Evolutionary conservation across 2,888 invertebrate species (phyloP).

Genomic region (Pammene aurita): DNA sequence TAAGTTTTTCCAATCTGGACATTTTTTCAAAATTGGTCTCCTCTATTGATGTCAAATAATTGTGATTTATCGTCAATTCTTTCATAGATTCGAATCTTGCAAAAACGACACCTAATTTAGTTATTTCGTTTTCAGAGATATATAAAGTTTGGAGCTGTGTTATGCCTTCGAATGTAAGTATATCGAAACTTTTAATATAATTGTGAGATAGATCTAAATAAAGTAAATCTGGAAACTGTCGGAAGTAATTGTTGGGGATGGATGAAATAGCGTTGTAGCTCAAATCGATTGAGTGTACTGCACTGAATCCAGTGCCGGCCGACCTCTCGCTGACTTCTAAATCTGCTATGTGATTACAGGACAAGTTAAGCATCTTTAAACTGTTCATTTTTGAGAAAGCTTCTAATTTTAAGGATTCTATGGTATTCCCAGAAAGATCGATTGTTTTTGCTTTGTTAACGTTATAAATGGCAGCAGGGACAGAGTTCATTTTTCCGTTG

Average conservation of each 20-base stretch:
- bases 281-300: constrained; percentile 21
- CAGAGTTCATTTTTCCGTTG: constrained; percentile 19
- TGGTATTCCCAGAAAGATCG: constrained; percentile 21
- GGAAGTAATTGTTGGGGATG: constrained; percentile 32
- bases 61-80: constrained; percentile 30
- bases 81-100: constrained; percentile 32
- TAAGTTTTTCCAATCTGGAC: constrained; percentile 17
- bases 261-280: constrained; percentile 31
- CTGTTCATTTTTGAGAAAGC: constrained; percentile 6
- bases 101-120: constrained; percentile 22
- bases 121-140: constrained; percentile 33
- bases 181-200: constrained; percentile 29
- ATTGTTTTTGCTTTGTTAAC: constrained; percentile 2
- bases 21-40: constrained; percentile 31
- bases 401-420: constrained; percentile 24
- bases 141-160: constrained; percentile 34
- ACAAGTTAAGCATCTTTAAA: constrained; percentile 21
- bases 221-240: constrained; percentile 22
- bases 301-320: constrained; percentile 1
- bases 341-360: constrained; percentile 22
- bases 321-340: constrained; percentile 14
- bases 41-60: constrained; percentile 30
- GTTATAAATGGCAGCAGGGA: constrained; percentile 18
- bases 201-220: constrained; percentile 37
- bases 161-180: constrained; percentile 37